Evolutionary conservation across 2,888 invertebrate genomes (phyloP), one percentile per base, ranked within the genome.

Genomic region (Folsomia candida): DNA sequence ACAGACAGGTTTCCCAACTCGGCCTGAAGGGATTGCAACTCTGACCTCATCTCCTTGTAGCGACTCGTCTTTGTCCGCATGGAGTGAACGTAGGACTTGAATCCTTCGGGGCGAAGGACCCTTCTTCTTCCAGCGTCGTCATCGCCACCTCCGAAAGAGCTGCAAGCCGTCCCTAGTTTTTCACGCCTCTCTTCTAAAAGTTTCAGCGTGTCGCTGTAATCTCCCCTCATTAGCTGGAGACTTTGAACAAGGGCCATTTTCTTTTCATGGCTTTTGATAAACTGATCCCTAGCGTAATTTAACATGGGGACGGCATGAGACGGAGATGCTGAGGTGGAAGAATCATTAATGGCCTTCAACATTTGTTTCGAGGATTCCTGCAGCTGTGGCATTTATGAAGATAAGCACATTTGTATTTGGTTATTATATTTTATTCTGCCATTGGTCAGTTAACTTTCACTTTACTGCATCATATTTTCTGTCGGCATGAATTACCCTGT

Each of bases 61-160:
- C 90, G 85, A 3, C 89, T 89, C 81, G 91, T 92, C 82, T 92
- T 91, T 66, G 89, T 89, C 70, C 93, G 87, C 75, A 94, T 84
- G 77, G 90, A 89, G 81, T 89, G 89, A 24, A 94, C 91, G 83
- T 93, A 94, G 78, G 89, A 88, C 83, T 93, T 93, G 81, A 93
- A 88, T 84, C 94, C 92, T 64, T 64, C 2, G 62, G 68, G 47
- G 37, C 66, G 22, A 59, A 26, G 18, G 28, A 58, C 14, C 37
- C 37, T 4, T 51, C 66, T 68, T 25, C 72, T 68, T 14, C n/a
- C 24, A 2, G 67, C 67, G 2, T 67, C 57, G 27, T 58, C 67
- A 24, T 61, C 67, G 18, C 67, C 20, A 14, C 29, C 62, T 71
- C 22, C 68, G 65, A 14, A 59, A n/a, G 14, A 65, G 68, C 18